Percentiles rank a stretch among this genome's conserved stretches.
Conservation (phyloP, 2,888 invertebrate species). For the Apamea anceps region DNA sequence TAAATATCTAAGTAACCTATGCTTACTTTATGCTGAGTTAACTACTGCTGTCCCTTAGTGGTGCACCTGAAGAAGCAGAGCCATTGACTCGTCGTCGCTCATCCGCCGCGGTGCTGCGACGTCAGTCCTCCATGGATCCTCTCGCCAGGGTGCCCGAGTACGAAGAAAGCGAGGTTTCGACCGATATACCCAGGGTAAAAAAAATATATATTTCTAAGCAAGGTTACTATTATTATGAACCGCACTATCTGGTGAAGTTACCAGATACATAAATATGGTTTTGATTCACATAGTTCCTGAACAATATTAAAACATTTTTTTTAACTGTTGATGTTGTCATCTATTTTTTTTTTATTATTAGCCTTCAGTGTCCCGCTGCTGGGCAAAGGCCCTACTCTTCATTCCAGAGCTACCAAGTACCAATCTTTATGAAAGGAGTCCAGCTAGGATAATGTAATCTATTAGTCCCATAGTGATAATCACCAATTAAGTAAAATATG, state of each 20-base stretch:
- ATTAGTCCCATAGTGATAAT: not conserved
- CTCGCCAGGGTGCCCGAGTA: conserved; percentile 79
- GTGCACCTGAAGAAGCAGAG: conserved; percentile 69
- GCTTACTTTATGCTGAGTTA: not conserved
- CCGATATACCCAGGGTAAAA: conserved; percentile 81
- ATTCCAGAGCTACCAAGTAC: too few relatives aligned
- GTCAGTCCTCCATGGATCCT: conserved; percentile 70
- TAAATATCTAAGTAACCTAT: not conserved
- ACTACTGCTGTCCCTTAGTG: conserved; percentile 34
- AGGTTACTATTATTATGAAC: not conserved
- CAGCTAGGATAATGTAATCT: too few relatives aligned
- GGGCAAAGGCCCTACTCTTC: too few relatives aligned
- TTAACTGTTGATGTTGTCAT: not conserved
- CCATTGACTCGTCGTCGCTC: conserved; percentile 72
- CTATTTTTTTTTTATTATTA: not conserved
- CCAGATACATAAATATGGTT: not conserved
- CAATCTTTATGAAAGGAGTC: too few relatives aligned
- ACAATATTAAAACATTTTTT: not conserved
- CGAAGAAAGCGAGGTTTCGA: conserved; percentile 81
- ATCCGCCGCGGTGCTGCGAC: conserved; percentile 77
- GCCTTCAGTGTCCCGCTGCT: too few relatives aligned
- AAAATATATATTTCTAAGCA: not conserved
- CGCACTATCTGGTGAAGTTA: not conserved
- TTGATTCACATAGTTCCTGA: not conserved
- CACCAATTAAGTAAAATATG: not conserved